phyloP scores from a whole-genome alignment of 2,888 invertebrate genomes.

The Bugula neritina region DNA sequence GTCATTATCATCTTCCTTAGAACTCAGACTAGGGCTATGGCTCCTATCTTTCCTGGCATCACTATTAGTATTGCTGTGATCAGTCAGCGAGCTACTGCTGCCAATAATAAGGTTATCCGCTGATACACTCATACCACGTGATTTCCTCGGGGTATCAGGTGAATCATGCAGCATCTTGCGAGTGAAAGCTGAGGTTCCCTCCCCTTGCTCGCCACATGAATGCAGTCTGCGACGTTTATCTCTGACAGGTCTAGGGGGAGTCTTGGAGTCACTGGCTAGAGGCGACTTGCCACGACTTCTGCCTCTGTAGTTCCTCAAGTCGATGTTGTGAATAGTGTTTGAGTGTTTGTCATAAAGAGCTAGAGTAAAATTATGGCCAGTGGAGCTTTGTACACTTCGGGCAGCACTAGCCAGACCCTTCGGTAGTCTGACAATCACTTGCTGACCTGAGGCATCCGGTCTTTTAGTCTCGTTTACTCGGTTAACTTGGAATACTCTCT shows the following conservation, averaged over 20 bases:
- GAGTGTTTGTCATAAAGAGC: background rate
- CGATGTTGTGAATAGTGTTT: conserved; percentile 10
- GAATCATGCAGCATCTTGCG: conserved; percentile 5
- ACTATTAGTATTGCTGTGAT: background rate
- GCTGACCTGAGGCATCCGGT: background rate
- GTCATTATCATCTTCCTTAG: background rate
- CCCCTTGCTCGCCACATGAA: background rate
- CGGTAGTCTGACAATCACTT: background rate
- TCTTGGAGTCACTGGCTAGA: background rate
- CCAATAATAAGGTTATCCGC: background rate
- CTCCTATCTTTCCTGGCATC: background rate
- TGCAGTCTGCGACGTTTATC: background rate
- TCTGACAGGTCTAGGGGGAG: background rate
- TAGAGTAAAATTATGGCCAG: background rate
- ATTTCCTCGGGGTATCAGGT: background rate
- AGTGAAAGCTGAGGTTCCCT: background rate
- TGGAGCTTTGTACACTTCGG: conserved; percentile 9
- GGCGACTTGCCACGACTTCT: background rate
- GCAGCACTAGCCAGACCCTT: conserved; percentile 8
- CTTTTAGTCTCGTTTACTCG: background rate
- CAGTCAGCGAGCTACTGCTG: background rate
- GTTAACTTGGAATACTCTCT: conserved; percentile 10
- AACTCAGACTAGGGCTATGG: conserved; percentile 15
- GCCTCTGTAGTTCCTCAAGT: background rate
- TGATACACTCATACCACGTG: background rate